These are phyloP conservation scores for Montipora efflorescens DNA, from an alignment of 64 coral and sea anemone species.

Conservation along the genomic window DNA sequence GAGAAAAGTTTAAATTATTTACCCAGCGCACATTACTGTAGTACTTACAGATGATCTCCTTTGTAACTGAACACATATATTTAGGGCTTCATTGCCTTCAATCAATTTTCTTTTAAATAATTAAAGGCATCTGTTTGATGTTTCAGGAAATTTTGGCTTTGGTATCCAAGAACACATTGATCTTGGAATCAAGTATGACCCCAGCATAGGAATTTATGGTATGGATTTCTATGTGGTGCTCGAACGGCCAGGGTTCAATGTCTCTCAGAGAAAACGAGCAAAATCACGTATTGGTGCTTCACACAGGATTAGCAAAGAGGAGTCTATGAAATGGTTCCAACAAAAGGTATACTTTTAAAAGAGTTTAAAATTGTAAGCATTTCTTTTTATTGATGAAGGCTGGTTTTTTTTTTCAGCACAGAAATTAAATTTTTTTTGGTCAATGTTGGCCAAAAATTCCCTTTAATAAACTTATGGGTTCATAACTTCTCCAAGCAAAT, in stretches of 20 bases:
- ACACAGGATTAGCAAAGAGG: constrained; percentile 90
- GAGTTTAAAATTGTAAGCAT: too few species aligned
- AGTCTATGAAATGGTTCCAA: constrained; percentile 99
- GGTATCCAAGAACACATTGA: constrained; percentile 99
- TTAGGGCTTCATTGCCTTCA: too few species aligned
- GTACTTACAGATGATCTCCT: too few species aligned
- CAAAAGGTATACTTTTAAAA: constrained; percentile 70
- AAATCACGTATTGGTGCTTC: constrained; percentile 74
- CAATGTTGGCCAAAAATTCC: background rate
- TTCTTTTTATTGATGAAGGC: too few species aligned
- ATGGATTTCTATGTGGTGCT: constrained; percentile 99
- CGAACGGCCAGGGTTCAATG: constrained; percentile 88
- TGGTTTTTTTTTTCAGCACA: too few species aligned
- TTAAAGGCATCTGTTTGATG: background rate
- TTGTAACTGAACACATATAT: too few species aligned
- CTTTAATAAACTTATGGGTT: background rate
- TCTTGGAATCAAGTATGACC: constrained; percentile 99
- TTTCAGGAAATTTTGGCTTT: constrained; percentile 95
- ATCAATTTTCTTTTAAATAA: too few species aligned
- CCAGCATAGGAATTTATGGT: constrained; percentile 97
- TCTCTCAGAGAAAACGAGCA: constrained; percentile 74
- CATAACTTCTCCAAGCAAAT: too few species aligned
- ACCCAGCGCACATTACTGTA: too few species aligned
- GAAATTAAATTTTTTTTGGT: background rate
- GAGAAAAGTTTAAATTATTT: too few species aligned